These are phyloP conservation scores for Neelides folsomi DNA, from an alignment of 2,888 invertebrate species.

Conservation along the genomic window DNA sequence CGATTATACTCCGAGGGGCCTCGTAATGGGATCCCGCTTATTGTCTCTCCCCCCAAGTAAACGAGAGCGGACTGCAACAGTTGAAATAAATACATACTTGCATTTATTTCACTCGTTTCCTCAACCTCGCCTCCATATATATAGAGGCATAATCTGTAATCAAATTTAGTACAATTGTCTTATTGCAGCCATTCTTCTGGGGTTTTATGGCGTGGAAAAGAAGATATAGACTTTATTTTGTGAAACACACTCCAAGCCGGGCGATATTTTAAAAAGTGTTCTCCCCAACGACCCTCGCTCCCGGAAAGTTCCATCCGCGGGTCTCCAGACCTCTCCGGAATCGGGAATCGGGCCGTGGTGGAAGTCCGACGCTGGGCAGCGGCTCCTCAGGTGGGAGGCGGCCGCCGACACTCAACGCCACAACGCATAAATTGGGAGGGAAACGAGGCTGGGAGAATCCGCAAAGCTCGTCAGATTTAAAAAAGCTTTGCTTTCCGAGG, in stretches of 20 bases:
- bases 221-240: conserved; percentile 36
- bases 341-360: conserved; percentile 11
- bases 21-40: conserved; percentile 1
- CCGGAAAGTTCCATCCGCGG: conserved; percentile 3
- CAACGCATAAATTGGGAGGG: conserved; percentile 27
- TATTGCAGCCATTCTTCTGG: conserved; percentile 34
- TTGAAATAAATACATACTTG: conserved; percentile 13
- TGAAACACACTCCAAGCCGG: conserved; percentile 34
- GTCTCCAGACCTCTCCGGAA: background rate
- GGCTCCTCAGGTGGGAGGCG: conserved; percentile 33
- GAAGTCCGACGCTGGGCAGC: conserved; percentile 21
- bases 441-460: conserved; percentile 31
- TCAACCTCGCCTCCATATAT: conserved; percentile 35
- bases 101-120: conserved; percentile 32
- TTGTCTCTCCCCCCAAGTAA: background rate
- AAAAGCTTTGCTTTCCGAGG: conserved; percentile 28
- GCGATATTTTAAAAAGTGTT: conserved; percentile 34
- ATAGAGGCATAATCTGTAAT: conserved; percentile 36
- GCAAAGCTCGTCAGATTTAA: conserved; percentile 32
- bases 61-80: conserved; percentile 23
- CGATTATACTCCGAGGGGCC: background rate
- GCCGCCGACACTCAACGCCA: background rate
- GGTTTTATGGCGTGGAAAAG: conserved; percentile 36
- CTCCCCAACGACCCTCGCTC: conserved; percentile 9
- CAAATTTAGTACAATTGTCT: conserved; percentile 36